These are phyloP conservation scores for Ceratotherium simum DNA, from an alignment of 2,113 vertebrate genomes.

Conservation along the genomic window DNA sequence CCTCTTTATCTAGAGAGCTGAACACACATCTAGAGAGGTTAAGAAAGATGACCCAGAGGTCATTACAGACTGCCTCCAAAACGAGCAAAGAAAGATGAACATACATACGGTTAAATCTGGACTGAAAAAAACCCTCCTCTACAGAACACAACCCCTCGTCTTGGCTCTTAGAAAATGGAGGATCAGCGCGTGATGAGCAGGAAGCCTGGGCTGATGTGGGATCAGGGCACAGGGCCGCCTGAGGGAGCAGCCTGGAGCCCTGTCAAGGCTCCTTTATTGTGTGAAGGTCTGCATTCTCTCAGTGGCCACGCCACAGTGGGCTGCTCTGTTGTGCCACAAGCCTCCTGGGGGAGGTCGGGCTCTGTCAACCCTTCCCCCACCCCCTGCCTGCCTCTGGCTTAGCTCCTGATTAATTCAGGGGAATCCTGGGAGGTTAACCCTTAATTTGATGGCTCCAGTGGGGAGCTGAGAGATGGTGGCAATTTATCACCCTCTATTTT, in stretches of 20 bases:
- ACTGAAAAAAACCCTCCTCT: not conserved
- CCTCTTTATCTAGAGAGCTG: not conserved
- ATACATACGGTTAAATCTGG: not conserved
- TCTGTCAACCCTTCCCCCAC: slow-evolving; percentile 38
- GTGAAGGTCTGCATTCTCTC: not conserved
- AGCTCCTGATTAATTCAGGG: slow-evolving; percentile 80
- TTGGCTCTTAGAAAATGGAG: slow-evolving; percentile 41
- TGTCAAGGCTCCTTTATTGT: not conserved
- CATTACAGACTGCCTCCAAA: slow-evolving; percentile 6
- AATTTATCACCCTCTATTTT: slow-evolving; percentile 70
- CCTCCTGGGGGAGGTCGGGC: slow-evolving; percentile 52
- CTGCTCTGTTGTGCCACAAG: not conserved
- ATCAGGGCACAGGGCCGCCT: not conserved
- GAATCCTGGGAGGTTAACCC: slow-evolving; percentile 78
- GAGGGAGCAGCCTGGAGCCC: not conserved
- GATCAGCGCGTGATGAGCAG: not conserved
- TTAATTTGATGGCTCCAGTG: slow-evolving; percentile 74
- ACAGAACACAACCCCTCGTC: not conserved
- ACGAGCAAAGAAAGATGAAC: slow-evolving; percentile 44
- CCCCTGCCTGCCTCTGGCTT: slow-evolving; percentile 43
- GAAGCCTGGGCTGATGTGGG: not conserved
- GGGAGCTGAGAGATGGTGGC: slow-evolving; percentile 63
- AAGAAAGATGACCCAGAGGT: not conserved
- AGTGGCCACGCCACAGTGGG: slow-evolving; percentile 21
- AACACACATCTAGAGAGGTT: not conserved